A percentile compares a stretch with the other conserved stretches of the same genome.
These are phyloP conservation scores for Cosmorhoe ocellata DNA, from an alignment of 2,888 invertebrate genomes.

Conservation along the genomic window DNA sequence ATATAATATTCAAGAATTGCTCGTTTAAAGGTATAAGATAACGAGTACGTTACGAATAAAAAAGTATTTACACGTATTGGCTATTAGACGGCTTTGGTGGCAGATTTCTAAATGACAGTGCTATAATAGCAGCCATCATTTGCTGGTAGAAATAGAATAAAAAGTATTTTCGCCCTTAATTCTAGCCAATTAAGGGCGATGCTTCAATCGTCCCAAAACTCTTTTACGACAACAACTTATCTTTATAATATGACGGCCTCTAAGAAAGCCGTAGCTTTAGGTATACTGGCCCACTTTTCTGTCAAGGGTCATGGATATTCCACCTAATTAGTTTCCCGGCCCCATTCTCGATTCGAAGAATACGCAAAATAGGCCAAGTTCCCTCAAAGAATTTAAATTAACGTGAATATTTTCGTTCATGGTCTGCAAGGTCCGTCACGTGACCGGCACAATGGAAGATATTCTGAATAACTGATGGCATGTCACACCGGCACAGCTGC, in stretches of 20 bases:
- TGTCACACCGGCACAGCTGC: constrained; percentile 53
- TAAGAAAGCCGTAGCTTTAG: background rate
- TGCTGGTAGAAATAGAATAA: no score
- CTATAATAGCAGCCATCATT: no score
- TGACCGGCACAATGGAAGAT: constrained; percentile 46
- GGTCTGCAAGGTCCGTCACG: constrained; percentile 41
- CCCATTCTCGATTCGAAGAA: constrained; percentile 20
- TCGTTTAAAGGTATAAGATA: no score
- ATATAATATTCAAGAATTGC: no score
- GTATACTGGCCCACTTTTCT: constrained; percentile 2
- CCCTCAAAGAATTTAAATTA: constrained; percentile 19
- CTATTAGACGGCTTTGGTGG: no score
- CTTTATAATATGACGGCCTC: background rate
- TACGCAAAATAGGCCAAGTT: constrained; percentile 25
- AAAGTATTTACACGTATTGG: no score
- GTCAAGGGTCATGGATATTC: constrained; percentile 13
- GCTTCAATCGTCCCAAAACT: no score
- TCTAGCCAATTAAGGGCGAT: no score
- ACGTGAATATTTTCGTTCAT: constrained; percentile 30
- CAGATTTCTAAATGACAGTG: no score
- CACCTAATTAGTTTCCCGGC: constrained; percentile 18
- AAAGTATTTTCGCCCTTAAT: no score
- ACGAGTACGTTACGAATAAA: no score
- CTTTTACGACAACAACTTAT: no score
- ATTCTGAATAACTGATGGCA: constrained; percentile 57